These are phyloP conservation scores for Ammodytes dubius DNA, from an alignment of 2,113 vertebrate species.

Conservation along the genomic window DNA sequence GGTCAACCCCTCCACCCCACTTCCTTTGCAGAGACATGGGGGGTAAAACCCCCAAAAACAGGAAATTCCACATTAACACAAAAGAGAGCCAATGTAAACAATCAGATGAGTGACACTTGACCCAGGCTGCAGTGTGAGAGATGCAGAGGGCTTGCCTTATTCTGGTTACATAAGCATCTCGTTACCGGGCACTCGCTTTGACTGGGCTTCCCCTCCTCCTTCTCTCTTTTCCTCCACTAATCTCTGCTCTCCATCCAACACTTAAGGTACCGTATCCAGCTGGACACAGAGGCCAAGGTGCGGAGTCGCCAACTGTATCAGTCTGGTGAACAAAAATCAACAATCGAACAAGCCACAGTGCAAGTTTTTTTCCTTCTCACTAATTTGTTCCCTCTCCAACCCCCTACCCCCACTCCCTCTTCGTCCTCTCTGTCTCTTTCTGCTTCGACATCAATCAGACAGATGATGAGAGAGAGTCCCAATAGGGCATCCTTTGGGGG, in stretches of 20 bases:
- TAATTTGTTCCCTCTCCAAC: conserved; percentile 37
- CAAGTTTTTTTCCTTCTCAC: background rate
- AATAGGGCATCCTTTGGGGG: conserved; percentile 65
- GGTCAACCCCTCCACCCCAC: conserved; percentile 39
- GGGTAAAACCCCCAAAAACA: conserved; percentile 71
- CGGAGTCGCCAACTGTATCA: conserved; percentile 34
- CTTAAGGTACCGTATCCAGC: conserved; percentile 35
- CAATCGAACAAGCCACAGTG: conserved; percentile 10
- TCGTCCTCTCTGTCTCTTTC: conserved; percentile 40
- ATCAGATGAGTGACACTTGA: conserved; percentile 80
- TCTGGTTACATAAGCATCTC: conserved; percentile 78
- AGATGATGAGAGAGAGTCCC: conserved; percentile 69
- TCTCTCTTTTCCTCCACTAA: conserved; percentile 31
- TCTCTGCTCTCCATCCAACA: conserved; percentile 49
- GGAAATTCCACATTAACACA: conserved; percentile 85
- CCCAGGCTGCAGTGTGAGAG: conserved; percentile 61
- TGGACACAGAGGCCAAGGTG: conserved; percentile 29
- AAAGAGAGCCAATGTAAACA: conserved; percentile 81
- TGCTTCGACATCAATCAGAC: conserved; percentile 69
- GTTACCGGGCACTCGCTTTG: conserved; percentile 58
- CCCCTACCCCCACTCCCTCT: conserved; percentile 13
- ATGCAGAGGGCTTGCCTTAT: conserved; percentile 61
- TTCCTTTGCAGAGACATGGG: conserved; percentile 52
- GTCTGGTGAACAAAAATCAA: conserved; percentile 31
- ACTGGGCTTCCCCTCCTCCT: conserved; percentile 35